phyloP scores from a whole-genome alignment of 2,888 invertebrate genomes.

The Lingula anatina region DNA sequence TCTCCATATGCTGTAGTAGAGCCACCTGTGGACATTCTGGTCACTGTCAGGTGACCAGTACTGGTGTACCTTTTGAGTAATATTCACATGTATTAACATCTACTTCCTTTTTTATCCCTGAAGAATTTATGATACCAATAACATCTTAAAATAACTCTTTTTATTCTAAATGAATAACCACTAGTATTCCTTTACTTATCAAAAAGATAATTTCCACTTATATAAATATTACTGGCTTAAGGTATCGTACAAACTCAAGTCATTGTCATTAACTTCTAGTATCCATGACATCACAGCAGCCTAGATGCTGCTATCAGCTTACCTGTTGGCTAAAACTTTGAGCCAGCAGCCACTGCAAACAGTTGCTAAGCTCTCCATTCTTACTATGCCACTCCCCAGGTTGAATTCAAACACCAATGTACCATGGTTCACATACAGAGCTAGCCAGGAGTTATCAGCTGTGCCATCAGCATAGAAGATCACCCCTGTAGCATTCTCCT shows the following conservation, averaged over 20 bases:
- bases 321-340: constrained; percentile 23
- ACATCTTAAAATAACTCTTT: no score
- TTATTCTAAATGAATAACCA: no score
- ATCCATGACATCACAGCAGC: background rate
- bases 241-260: no score
- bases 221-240: no score
- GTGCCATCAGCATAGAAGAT: constrained; percentile 22
- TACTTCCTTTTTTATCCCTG: no score
- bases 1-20: constrained; percentile 3
- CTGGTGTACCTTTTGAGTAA: constrained; percentile 16
- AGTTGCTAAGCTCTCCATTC: constrained; percentile 9
- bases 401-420: constrained; percentile 18
- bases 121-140: no score
- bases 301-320: background rate
- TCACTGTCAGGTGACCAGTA: constrained; percentile 21
- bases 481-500: constrained; percentile 9
- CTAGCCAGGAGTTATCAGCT: constrained; percentile 11
- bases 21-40: constrained; percentile 19
- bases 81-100: background rate
- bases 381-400: constrained; percentile 8
- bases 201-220: no score
- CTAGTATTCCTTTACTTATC: background rate
- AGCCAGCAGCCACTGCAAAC: constrained; percentile 21
- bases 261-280: no score
- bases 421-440: constrained; percentile 15